Percentiles rank a stretch among this genome's conserved stretches.
phyloP scores from a whole-genome alignment of 1,140 invertebrate genomes.

The Hestina assimilis region DNA sequence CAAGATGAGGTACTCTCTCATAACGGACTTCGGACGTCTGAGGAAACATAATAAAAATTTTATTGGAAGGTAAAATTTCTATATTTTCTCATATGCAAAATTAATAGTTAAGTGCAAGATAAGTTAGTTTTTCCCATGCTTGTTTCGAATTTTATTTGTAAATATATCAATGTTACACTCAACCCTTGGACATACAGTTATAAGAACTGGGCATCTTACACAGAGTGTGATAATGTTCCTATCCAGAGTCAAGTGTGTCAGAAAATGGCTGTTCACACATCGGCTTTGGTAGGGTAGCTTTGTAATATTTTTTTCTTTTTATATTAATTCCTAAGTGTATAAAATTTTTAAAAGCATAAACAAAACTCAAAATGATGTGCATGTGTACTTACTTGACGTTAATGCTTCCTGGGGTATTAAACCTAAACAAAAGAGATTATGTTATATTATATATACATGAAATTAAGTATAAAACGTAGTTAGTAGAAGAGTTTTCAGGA shows the following conservation, averaged over 20 bases:
- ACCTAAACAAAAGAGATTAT: neutral
- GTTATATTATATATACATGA: neutral
- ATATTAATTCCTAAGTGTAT: neutral
- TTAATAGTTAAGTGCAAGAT: no score
- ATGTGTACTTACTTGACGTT: neutral
- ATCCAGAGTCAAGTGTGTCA: conserved; percentile 71
- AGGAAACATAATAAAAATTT: no score
- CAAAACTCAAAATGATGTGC: neutral
- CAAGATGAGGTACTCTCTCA: no score
- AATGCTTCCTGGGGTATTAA: neutral
- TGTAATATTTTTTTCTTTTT: neutral
- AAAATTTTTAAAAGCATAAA: neutral
- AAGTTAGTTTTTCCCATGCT: no score
- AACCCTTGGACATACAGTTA: conserved; percentile 64
- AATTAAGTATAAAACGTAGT: neutral
- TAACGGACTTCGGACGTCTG: no score
- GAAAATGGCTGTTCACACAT: conserved; percentile 54
- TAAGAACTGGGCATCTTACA: conserved; percentile 58
- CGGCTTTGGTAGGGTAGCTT: conserved; percentile 70
- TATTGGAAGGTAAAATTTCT: no score
- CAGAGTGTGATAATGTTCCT: conserved; percentile 71
- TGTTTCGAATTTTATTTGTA: no score
- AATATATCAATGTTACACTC: conserved; percentile 46
- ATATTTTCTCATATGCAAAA: no score
- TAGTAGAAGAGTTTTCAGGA: conserved; percentile 5